A percentile compares a stretch with the other conserved stretches of the same genome.
These are phyloP conservation scores for Apocrypta bakeri DNA, from an alignment of 1,140 invertebrate species.

Conservation along the genomic window DNA sequence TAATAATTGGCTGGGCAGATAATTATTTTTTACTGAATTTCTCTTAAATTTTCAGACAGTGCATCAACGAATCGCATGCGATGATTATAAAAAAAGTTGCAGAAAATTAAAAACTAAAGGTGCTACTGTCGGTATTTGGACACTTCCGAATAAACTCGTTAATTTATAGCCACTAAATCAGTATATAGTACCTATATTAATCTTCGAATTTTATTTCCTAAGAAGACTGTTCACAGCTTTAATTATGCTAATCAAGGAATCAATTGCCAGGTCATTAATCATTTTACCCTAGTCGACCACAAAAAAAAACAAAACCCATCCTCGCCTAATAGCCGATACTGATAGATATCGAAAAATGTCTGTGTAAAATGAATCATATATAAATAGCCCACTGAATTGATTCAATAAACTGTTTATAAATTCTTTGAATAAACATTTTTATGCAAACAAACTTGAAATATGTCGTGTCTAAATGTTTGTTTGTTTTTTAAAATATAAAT, in stretches of 20 bases:
- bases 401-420: no score
- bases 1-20: no score
- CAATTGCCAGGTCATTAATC: conserved; percentile 56
- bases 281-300: background rate
- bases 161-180: background rate
- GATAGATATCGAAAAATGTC: conserved; percentile 10
- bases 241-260: conserved; percentile 50
- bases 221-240: conserved; percentile 4
- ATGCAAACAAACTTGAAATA: no score
- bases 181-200: background rate
- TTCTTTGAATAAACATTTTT: no score
- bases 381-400: background rate
- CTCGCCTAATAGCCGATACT: background rate
- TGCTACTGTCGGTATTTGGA: background rate
- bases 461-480: no score
- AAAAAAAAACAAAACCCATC: background rate
- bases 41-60: no score
- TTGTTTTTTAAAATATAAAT: no score
- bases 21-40: no score
- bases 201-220: background rate
- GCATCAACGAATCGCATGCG: no score
- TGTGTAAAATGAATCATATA: no score
- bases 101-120: no score
- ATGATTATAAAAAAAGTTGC: no score
- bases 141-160: background rate